Evolutionary conservation across 2,113 vertebrate genomes (phyloP).

Genomic region (Oceanodroma tethys): DNA sequence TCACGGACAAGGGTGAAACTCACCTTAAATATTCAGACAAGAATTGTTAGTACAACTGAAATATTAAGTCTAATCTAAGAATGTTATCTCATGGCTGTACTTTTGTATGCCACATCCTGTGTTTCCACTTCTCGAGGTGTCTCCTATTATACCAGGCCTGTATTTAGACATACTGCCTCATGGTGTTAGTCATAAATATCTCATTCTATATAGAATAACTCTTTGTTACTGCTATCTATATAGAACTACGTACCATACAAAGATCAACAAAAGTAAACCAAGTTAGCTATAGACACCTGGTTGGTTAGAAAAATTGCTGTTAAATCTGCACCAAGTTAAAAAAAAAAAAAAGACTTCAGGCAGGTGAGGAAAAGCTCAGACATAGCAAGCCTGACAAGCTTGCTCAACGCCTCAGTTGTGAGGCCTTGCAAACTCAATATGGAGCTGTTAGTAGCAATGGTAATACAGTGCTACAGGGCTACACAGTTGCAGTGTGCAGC

Average conservation of each 20-base stretch:
- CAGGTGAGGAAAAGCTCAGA: neutral
- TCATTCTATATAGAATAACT: neutral
- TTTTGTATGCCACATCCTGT: neutral
- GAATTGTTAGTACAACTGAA: neutral
- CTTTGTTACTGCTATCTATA: neutral
- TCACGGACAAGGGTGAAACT: neutral
- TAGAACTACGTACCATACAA: neutral
- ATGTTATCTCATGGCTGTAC: neutral
- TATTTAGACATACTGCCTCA: neutral
- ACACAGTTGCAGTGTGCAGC: neutral
- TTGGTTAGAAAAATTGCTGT: neutral
- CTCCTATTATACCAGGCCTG: neutral
- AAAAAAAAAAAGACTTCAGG: neutral
- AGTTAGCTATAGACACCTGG: neutral
- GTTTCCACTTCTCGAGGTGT: neutral
- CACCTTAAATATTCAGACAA: neutral
- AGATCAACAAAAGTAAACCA: neutral
- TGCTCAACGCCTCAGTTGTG: neutral
- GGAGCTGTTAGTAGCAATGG: neutral
- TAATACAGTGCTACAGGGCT: neutral
- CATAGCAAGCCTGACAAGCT: neutral
- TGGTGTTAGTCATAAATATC: neutral
- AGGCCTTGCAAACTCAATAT: neutral
- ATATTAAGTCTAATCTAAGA: neutral
- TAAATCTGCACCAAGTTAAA: neutral